Evolutionary conservation across 2,797 vertebrate species (phyloP).

Genomic region (Gephyroberyx darwinii): DNA sequence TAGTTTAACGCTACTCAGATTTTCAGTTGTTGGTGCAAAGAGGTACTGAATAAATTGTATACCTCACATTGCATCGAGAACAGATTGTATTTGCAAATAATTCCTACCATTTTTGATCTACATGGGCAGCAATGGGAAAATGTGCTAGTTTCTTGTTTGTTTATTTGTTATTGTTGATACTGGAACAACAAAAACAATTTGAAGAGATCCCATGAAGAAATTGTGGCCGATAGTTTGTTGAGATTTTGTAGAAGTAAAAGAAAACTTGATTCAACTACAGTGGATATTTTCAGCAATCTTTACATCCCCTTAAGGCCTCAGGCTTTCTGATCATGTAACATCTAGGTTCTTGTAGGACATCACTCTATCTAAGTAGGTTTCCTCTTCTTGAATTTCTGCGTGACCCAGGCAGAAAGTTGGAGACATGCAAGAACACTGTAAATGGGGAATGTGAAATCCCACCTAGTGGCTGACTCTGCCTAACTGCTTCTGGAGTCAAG

Average conservation of each 20-base stretch:
- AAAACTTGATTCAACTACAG: neutral
- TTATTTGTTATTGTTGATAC: too few relatives aligned
- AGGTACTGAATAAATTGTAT: too few relatives aligned
- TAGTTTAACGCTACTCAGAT: too few relatives aligned
- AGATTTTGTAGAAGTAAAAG: neutral
- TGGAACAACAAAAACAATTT: too few relatives aligned
- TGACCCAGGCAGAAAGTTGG: slow-evolving; percentile 63
- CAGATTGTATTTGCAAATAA: too few relatives aligned
- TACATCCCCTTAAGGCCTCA: neutral
- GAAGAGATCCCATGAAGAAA: too few relatives aligned
- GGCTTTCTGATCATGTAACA: slow-evolving; percentile 48
- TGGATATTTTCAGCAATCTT: neutral
- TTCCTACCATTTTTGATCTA: too few relatives aligned
- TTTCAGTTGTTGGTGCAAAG: too few relatives aligned
- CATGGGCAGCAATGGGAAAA: too few relatives aligned
- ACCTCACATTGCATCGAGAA: too few relatives aligned
- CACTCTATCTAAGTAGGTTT: slow-evolving; percentile 49
- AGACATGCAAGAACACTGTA: slow-evolving; percentile 66
- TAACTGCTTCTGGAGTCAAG: slow-evolving; percentile 59
- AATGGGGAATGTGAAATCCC: slow-evolving; percentile 78
- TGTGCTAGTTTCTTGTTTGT: too few relatives aligned
- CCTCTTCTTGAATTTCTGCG: slow-evolving; percentile 26
- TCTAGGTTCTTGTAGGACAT: slow-evolving; percentile 51
- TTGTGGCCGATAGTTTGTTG: too few relatives aligned
- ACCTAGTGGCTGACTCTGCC: slow-evolving; percentile 65